Conservation (phyloP, 2,797 vertebrate genomes). For the Neosalanx taihuensis region DNA sequence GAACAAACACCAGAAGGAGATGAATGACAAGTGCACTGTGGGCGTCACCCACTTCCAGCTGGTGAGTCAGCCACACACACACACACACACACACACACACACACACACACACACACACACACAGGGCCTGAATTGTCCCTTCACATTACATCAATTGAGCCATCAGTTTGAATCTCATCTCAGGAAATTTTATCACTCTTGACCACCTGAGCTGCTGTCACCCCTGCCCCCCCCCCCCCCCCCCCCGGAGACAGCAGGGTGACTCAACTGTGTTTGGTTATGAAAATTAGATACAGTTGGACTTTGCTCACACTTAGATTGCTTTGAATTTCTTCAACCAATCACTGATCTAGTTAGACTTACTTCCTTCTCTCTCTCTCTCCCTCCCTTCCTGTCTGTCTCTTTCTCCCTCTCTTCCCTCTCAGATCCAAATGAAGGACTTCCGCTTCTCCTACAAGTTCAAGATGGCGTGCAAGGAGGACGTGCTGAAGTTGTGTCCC, state of each 20-base stretch:
- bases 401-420: not conserved
- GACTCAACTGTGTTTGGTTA: no score
- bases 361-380: not conserved
- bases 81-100: not conserved
- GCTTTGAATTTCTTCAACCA: no score
- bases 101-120: not conserved
- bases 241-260: not conserved
- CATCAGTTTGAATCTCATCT: no score
- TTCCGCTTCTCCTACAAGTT: conserved; percentile 89
- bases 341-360: not conserved
- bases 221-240: not conserved
- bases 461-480: conserved; percentile 91
- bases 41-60: conserved; percentile 96
- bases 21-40: conserved; percentile 92
- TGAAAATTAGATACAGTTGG: no score
- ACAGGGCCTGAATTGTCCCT: no score
- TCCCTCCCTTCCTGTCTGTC: no score
- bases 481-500: conserved; percentile 85
- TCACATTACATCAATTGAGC: no score
- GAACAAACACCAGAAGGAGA: conserved; percentile 97
- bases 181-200: no score
- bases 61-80: conserved; percentile 79
- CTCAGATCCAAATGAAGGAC: conserved; percentile 88
- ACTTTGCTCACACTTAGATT: no score
- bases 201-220: no score